A percentile compares a stretch with the other conserved stretches of the same genome.
These are phyloP conservation scores for Antheraea pernyi DNA, from an alignment of 1,140 invertebrate species.

Conservation along the genomic window DNA sequence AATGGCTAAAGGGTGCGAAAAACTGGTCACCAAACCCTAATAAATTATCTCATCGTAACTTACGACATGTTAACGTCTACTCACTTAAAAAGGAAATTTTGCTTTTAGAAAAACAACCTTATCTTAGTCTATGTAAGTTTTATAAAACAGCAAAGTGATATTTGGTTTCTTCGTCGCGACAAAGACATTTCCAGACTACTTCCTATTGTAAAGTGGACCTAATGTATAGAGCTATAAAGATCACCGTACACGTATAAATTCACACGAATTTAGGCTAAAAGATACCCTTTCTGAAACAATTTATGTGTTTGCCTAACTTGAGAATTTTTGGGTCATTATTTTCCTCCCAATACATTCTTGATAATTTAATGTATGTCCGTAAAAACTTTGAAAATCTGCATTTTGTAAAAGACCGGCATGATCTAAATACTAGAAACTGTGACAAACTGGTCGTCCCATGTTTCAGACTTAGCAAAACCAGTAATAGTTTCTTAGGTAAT, in stretches of 20 bases:
- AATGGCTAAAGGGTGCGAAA: constrained; percentile 46
- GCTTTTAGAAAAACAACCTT: constrained; percentile 15
- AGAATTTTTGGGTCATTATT: constrained; percentile 58
- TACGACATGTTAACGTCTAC: constrained; percentile 24
- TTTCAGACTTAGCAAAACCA: too few species aligned
- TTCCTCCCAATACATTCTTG: too few species aligned
- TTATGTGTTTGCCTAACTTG: constrained; percentile 67
- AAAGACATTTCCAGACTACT: not conserved
- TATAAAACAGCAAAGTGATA: constrained; percentile 7
- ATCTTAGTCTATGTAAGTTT: constrained; percentile 9
- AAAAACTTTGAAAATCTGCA: too few species aligned
- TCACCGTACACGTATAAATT: not conserved
- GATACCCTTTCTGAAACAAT: constrained; percentile 61
- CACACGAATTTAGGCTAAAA: constrained; percentile 27
- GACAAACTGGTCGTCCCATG: too few species aligned
- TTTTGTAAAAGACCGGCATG: too few species aligned
- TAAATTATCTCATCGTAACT: constrained; percentile 44
- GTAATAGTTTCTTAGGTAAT: too few species aligned
- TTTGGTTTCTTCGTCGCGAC: not conserved
- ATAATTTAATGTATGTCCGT: too few species aligned
- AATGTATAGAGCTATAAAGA: constrained; percentile 3
- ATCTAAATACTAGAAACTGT: too few species aligned
- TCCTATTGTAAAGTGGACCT: constrained; percentile 5
- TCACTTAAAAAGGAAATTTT: not conserved
- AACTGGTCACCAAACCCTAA: constrained; percentile 42